Conservation (phyloP, 2,888 invertebrate species). For the Meandrusa payeni region DNA sequence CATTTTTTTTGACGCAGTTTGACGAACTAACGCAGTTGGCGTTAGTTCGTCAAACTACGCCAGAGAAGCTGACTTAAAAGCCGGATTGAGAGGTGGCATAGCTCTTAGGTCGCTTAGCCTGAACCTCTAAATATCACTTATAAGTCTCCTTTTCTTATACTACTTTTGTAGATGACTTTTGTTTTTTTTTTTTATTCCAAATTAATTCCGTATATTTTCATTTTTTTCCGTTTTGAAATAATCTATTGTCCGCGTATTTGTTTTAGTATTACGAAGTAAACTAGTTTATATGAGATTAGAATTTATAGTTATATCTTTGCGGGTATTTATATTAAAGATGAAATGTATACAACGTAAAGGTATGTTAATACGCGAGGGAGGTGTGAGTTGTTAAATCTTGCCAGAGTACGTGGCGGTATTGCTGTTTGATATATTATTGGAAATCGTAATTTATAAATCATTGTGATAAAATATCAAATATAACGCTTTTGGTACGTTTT, state of each 20-base stretch:
- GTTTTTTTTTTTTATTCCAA: not conserved
- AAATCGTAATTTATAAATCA: constrained; percentile 58
- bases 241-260: constrained; percentile 35
- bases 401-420: constrained; percentile 64
- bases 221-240: constrained; percentile 32
- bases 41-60: no score
- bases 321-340: constrained; percentile 63
- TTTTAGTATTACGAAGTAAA: constrained; percentile 52
- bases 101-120: no score
- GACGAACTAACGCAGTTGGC: no score
- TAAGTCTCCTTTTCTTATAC: constrained; percentile 9
- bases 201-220: constrained; percentile 25
- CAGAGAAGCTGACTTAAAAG: no score
- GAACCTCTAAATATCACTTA: no score
- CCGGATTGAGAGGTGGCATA: no score
- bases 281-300: constrained; percentile 65
- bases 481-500: no score
- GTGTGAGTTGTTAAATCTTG: constrained; percentile 68
- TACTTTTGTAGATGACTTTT: constrained; percentile 1
- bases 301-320: constrained; percentile 69
- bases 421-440: constrained; percentile 68
- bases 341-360: constrained; percentile 64
- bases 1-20: no score
- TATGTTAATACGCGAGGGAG: constrained; percentile 49
- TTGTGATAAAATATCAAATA: constrained; percentile 66